Conservation (phyloP, 2,113 vertebrate genomes). For the Ceyx cyanopectus region DNA sequence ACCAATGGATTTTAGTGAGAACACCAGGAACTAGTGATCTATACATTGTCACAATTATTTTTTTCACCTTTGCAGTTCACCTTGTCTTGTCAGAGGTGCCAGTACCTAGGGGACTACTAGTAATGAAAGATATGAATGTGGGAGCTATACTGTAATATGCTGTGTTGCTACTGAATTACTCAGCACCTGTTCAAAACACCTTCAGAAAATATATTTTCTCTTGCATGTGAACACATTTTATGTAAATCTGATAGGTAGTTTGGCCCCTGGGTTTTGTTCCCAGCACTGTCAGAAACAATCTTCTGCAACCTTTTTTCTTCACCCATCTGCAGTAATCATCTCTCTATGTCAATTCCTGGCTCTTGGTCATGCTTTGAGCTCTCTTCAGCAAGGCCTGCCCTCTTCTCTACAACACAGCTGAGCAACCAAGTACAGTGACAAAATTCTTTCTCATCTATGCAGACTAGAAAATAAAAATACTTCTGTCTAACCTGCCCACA, state of each 20-base stretch:
- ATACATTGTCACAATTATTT: background rate
- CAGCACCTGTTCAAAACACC: slow-evolving; percentile 41
- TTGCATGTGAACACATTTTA: slow-evolving; percentile 57
- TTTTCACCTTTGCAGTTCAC: background rate
- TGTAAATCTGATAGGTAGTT: slow-evolving; percentile 51
- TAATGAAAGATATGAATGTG: slow-evolving; percentile 10
- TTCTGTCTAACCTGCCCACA: background rate
- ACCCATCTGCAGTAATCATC: slow-evolving; percentile 27
- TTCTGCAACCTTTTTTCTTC: slow-evolving; percentile 55
- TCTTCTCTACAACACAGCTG: background rate
- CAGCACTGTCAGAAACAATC: slow-evolving; percentile 47
- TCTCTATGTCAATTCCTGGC: background rate
- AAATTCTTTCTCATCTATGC: background rate
- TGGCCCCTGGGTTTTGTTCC: slow-evolving; percentile 59
- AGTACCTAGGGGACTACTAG: background rate
- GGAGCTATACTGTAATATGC: background rate
- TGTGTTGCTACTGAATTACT: slow-evolving; percentile 48
- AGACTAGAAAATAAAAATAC: background rate
- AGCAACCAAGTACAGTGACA: background rate
- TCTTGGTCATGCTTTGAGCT: background rate
- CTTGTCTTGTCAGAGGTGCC: slow-evolving; percentile 26
- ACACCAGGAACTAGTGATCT: background rate
- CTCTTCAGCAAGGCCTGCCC: background rate
- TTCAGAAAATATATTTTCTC: slow-evolving; percentile 55
- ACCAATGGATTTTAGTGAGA: background rate